A percentile compares a stretch with the other conserved stretches of the same genome.
These are phyloP conservation scores for Perdix hodgsoniae DNA, from an alignment of 2,797 vertebrate genomes.

Conservation along the genomic window DNA sequence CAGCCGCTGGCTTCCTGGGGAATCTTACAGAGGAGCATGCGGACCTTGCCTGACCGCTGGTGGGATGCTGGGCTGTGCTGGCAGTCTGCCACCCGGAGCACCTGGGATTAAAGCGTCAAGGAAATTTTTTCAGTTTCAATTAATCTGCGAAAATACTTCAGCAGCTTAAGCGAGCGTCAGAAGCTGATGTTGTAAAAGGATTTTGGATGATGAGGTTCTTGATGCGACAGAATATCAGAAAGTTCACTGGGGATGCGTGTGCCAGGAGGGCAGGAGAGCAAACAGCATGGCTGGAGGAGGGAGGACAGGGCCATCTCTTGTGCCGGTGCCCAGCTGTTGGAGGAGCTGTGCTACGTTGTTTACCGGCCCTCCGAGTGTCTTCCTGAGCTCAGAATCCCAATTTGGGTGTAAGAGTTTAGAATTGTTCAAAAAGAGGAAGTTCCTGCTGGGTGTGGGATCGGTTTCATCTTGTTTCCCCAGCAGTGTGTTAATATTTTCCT, in stretches of 20 bases:
- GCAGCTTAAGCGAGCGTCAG: conserved; percentile 9
- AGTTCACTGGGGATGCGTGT: neutral
- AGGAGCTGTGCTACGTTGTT: neutral
- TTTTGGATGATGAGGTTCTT: neutral
- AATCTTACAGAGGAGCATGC: neutral
- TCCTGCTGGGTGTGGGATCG: neutral
- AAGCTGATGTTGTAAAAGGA: conserved; percentile 37
- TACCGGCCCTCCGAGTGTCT: neutral
- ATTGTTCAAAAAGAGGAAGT: neutral
- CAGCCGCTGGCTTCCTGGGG: neutral
- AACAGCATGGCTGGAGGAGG: neutral
- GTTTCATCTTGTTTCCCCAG: neutral
- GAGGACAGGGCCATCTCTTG: neutral
- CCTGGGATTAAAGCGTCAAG: conserved; percentile 31
- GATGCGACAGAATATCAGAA: neutral
- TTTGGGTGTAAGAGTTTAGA: neutral
- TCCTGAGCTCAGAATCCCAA: neutral
- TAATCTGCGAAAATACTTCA: conserved; percentile 25
- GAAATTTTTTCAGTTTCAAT: conserved; percentile 35
- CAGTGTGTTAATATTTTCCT: neutral
- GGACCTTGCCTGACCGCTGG: neutral
- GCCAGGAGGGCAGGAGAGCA: neutral
- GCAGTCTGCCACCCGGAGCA: neutral
- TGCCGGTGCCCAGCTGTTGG: neutral
- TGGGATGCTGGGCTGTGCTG: neutral